phyloP scores from a whole-genome alignment of 2,113 vertebrate genomes.

The Odocoileus virginianus region DNA sequence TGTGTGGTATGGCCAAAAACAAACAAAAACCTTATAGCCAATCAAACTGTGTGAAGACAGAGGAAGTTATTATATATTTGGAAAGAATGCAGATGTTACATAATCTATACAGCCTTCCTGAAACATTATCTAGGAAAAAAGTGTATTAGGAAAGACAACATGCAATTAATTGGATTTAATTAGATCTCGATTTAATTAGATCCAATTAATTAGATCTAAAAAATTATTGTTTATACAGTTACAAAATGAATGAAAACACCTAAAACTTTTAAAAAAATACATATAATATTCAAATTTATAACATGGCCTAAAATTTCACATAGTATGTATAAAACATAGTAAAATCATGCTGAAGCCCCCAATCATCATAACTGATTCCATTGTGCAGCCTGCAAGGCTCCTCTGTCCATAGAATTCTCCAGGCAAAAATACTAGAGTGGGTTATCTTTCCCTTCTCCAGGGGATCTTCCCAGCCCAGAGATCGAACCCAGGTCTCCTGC shows the following conservation, averaged over 20 bases:
- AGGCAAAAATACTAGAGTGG: background rate
- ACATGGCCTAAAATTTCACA: background rate
- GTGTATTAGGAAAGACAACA: background rate
- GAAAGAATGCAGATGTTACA: background rate
- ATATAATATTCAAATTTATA: background rate
- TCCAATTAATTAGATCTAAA: background rate
- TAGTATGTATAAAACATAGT: background rate
- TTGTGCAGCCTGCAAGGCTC: background rate
- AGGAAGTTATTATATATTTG: background rate
- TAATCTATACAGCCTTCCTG: background rate
- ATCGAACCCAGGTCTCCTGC: background rate
- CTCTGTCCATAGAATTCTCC: background rate
- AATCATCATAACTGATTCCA: background rate
- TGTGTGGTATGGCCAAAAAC: background rate
- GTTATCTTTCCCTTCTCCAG: background rate
- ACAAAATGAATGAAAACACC: background rate
- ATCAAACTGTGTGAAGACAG: background rate
- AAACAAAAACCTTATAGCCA: background rate
- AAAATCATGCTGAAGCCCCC: background rate
- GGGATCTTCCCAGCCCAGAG: background rate
- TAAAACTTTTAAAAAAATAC: background rate
- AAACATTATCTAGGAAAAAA: background rate
- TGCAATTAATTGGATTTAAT: background rate
- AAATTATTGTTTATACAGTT: background rate
- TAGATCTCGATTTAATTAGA: background rate